Percentiles rank a stretch among this genome's conserved stretches.
phyloP scores from a whole-genome alignment of 2,888 invertebrate genomes.

The Tridacna crocea region DNA sequence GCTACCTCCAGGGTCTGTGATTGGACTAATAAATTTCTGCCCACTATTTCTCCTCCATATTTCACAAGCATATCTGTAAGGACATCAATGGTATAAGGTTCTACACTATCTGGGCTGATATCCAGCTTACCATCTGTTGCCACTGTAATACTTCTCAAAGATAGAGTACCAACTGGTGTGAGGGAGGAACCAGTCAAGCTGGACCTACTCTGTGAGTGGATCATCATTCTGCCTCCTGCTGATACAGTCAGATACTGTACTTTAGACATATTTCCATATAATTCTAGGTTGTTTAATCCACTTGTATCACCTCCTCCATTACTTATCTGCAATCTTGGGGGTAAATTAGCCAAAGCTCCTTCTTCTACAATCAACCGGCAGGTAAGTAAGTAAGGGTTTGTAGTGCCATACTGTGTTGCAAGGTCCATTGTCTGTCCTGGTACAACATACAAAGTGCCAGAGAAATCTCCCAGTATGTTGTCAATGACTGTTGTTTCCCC shows the following conservation, averaged over 20 bases:
- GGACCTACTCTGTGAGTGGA: conserved; percentile 60
- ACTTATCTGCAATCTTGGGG: conserved; percentile 68
- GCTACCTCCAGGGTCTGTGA: conserved; percentile 66
- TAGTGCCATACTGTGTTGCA: conserved; percentile 71
- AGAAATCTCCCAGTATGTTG: conserved; percentile 67
- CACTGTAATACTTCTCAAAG: conserved; percentile 66
- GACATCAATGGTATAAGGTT: conserved; percentile 54
- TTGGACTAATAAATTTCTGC: conserved; percentile 55
- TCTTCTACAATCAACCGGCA: conserved; percentile 63
- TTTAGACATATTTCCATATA: conserved; percentile 66
- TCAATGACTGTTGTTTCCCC: conserved; percentile 34
- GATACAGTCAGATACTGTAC: conserved; percentile 69
- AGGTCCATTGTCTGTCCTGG: conserved; percentile 61
- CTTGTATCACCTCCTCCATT: conserved; percentile 48
- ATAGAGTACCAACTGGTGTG: conserved; percentile 61
- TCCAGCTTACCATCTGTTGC: conserved; percentile 66
- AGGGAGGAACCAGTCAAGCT: conserved; percentile 44
- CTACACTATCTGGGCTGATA: conserved; percentile 56
- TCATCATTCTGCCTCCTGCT: conserved; percentile 59
- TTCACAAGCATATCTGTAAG: conserved; percentile 63
- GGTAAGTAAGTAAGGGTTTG: conserved; percentile 65
- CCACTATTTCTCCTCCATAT: conserved; percentile 63
- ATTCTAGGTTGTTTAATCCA: conserved; percentile 59
- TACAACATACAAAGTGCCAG: conserved; percentile 61
- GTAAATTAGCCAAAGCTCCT: conserved; percentile 56